These are phyloP conservation scores for Rousettus madagascariensis DNA, from an alignment of 2,797 vertebrate species.

Conservation along the genomic window DNA sequence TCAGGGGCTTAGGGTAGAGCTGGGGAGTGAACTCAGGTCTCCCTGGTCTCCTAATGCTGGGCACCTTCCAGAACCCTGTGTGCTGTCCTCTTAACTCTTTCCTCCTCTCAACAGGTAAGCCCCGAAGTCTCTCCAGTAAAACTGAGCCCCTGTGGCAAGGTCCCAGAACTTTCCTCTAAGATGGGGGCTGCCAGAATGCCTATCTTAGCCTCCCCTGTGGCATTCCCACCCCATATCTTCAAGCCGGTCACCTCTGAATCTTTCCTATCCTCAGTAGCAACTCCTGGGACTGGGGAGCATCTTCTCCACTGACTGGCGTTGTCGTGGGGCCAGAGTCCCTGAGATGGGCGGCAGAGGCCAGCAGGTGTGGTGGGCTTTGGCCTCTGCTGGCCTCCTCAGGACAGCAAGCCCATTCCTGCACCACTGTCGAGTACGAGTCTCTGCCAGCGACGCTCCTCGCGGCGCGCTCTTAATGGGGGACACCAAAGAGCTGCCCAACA, in stretches of 20 bases:
- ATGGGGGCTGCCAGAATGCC: background rate
- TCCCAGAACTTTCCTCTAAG: background rate
- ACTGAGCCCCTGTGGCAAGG: background rate
- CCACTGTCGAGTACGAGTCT: background rate
- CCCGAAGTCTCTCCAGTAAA: slow-evolving; percentile 18
- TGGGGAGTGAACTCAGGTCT: background rate
- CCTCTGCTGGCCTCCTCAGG: background rate
- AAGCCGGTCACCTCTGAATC: background rate
- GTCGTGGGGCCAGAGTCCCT: background rate
- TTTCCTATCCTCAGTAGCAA: background rate
- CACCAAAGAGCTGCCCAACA: background rate
- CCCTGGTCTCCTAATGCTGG: background rate
- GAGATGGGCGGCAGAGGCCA: background rate
- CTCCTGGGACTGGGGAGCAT: background rate
- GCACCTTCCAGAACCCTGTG: background rate
- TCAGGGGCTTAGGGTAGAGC: too few relatives aligned
- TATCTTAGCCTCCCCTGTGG: background rate
- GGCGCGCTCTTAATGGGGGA: background rate
- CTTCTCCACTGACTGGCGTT: background rate
- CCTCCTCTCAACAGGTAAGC: background rate
- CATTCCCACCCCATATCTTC: background rate
- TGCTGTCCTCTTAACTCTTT: slow-evolving; percentile 33
- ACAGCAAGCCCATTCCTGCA: background rate
- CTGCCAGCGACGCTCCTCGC: background rate
- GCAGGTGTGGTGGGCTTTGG: slow-evolving; percentile 47